Base-by-base conservation (phyloP, 2,888 invertebrate species). In the Alloplasta piceator region DNA sequence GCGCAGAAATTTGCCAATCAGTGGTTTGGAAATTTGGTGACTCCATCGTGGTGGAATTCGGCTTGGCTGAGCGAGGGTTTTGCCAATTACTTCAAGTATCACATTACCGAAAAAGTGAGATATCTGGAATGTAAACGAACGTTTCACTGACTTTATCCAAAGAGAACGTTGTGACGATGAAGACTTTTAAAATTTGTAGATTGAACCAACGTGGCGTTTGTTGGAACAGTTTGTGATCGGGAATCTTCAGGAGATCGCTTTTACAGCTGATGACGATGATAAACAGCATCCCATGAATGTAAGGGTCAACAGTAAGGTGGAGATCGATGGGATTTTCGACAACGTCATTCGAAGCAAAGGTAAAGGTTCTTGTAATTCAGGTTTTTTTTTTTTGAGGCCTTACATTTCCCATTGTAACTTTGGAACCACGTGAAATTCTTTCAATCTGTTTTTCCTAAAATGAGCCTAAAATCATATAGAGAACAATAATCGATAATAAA, bases 311-410 rank as follows among this genome's bases (percentile, higher is more conserved):
- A 93, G 93, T 0, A 93, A 94, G 0, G 89, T 91, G 0, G 92
- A 94, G 83, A 93, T 94, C 74, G 84, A 91, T 0, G 91, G 91
- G 0, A 93, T 94, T 9, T 95, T 95, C 87, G 94, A 95, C 84
- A 92, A 92, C n/a, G 94, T 95, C 1, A 93, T 94, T 58, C 95
- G 95, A 83, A 93, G 93, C 79, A 95, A 95, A 92, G 94, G 95
- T 94, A 90, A 71, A 68, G 1, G 3, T 39, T 14, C 6, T 48
- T 16, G 6, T 6, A 43, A 10, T 43, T 43, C 10, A 26, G 26
- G 26, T 26, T 26, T 26, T 26, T n/a, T n/a, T n/a, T n/a, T n/a
- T 3, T 26, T 26, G 26, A 26, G 26, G 26, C 26, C 26, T 26
- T 3, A 3, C 26, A 26, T 26, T 26, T 26, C 26, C 26, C 3